Evolutionary conservation across 1,140 invertebrate species (phyloP).

Genomic region (Monomorium pharaonis): DNA sequence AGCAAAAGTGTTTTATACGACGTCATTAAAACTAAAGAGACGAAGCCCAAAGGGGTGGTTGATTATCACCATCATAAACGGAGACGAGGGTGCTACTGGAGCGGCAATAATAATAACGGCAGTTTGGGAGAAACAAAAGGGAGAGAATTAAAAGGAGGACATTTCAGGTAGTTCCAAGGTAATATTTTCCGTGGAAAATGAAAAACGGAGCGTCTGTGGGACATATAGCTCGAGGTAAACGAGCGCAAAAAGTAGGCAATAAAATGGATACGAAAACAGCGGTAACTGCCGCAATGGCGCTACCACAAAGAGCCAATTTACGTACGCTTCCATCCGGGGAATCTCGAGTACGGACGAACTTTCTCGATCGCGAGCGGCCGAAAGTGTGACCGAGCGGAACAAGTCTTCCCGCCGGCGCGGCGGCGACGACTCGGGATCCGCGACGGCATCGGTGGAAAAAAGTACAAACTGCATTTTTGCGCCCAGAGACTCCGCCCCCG

Average conservation of each 20-base stretch:
- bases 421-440: conserved; percentile 13
- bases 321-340: not conserved
- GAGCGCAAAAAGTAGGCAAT: conserved; percentile 34
- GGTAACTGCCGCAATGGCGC: not conserved
- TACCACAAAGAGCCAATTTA: conserved; percentile 37
- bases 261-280: conserved; percentile 37
- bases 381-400: conserved; percentile 20
- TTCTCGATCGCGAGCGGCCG: conserved; percentile 29
- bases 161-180: conserved; percentile 28
- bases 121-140: conserved; percentile 30
- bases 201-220: conserved; percentile 17
- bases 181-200: conserved; percentile 43
- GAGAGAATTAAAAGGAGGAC: conserved; percentile 42
- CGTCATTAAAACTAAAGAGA: conserved; percentile 23
- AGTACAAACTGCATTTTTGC: not conserved
- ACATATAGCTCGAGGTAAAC: conserved; percentile 17
- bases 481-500: not conserved
- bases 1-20: conserved; percentile 35
- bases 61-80: conserved; percentile 35
- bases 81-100: conserved; percentile 11
- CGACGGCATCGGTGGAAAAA: not conserved
- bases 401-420: conserved; percentile 3
- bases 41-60: conserved; percentile 12
- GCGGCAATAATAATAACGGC: conserved; percentile 42
- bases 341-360: conserved; percentile 10